A percentile compares a stretch with the other conserved stretches of the same genome.
phyloP scores from a whole-genome alignment of 1,140 invertebrate species.

The Drosophila truncata region DNA sequence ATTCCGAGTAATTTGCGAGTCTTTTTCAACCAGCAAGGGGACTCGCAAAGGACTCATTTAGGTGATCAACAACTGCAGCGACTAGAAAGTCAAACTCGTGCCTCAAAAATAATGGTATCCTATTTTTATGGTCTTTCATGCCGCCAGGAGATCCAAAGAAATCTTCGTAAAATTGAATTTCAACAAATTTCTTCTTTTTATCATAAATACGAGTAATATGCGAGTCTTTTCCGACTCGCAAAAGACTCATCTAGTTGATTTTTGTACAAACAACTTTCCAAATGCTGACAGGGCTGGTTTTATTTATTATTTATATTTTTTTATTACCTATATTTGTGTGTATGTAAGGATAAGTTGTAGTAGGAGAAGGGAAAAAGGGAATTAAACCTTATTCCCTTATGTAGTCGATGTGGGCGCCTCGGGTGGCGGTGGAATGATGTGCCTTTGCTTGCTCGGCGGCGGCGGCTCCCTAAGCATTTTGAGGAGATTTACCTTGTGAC shows the following conservation, averaged over 20 bases:
- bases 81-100: no score
- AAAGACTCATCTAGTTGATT: neutral
- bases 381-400: neutral
- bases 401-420: constrained; percentile 9
- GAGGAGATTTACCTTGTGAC: constrained; percentile 23
- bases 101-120: no score
- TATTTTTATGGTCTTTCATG: no score
- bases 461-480: constrained; percentile 29
- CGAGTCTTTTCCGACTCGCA: neutral
- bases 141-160: neutral
- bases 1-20: neutral
- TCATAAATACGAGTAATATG: neutral
- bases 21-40: no score
- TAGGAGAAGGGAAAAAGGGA: neutral
- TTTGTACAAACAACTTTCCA: neutral
- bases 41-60: neutral
- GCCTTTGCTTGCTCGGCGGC: neutral
- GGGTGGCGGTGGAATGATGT: neutral
- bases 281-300: constrained; percentile 8
- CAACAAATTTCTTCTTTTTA: neutral
- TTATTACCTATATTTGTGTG: neutral
- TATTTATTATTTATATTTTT: constrained; percentile 1
- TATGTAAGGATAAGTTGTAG: neutral
- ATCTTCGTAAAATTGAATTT: neutral
- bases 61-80: neutral